Evolutionary conservation across 2,113 vertebrate species (phyloP), one percentile per base, ranked within the genome.

Genomic region (Caranx ignobilis): DNA sequence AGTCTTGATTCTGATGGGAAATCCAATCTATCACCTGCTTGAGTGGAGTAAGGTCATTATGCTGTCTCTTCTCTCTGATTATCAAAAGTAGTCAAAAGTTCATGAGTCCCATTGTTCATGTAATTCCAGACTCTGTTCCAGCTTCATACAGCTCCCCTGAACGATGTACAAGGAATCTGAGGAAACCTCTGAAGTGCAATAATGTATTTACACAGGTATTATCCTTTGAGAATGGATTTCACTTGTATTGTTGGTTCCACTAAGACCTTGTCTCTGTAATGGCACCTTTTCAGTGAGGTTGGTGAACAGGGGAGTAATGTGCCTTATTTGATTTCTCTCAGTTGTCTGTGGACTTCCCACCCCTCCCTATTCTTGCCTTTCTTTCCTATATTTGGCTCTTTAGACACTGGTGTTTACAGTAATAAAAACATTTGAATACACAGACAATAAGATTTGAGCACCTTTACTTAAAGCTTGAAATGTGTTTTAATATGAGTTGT

Each of bases 281-380:
- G 82, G 75, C 66, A 86, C 70, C 34, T 80, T 60, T 43, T 69
- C 19, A 43, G 11, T 54, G 52, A 34, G 32, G 15, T 37, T 56
- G 32, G 61, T 43, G 41, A 13, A 39, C 21, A 64, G 41, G 69
- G 21, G 45, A 89, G n/a, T 66, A 64, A 71, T 65, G 93, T 94
- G 94, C 93, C 94, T 95, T 94, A 89, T 66, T 35, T 82, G 26
- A 48, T 61, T 41, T 32, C 48, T 81, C 78, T 83, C 72, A 78
- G 72, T 79, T 70, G 54, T 87, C 70, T 82, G 50, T 75, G 61
- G 21, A 82, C 13, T 32, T 62, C 34, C 64, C 32, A 26, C 31
- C 26, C 71, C 16, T 78, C 39, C 1, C 21, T 35, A 70, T 81
- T 86, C 37, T 80, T 90, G 89, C 88, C 88, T 91, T 92, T 77